Evolutionary conservation across 2,888 invertebrate genomes (phyloP).

Genomic region (Chaitophorus viminalis): DNA sequence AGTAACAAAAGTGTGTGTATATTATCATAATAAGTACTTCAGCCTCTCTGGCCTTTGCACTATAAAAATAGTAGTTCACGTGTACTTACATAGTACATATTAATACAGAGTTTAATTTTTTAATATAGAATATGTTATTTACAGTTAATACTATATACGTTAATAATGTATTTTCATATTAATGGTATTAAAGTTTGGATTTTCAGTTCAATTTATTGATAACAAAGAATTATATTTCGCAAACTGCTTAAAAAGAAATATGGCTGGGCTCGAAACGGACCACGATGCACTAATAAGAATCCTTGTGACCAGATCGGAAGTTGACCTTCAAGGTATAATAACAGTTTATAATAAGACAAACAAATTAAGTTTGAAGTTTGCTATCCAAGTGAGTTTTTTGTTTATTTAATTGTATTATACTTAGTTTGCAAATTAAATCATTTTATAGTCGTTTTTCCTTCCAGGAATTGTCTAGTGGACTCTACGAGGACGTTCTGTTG

Average conservation of each 20-base stretch:
- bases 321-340: constrained; percentile 92
- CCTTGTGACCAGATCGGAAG: constrained; percentile 88
- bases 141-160: too few species aligned
- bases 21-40: too few species aligned
- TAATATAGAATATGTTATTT: too few species aligned
- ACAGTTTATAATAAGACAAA: constrained; percentile 86
- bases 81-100: too few species aligned
- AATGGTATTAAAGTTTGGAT: not conserved
- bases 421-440: constrained; percentile 49
- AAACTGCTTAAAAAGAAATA: constrained; percentile 86
- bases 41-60: too few species aligned
- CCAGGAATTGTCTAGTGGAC: constrained; percentile 92
- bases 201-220: constrained; percentile 85
- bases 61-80: too few species aligned
- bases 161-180: too few species aligned
- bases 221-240: constrained; percentile 93
- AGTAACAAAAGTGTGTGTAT: too few species aligned
- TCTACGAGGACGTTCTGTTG: constrained; percentile 91
- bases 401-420: constrained; percentile 62
- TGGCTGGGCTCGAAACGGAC: constrained; percentile 91
- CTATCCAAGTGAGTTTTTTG: constrained; percentile 80
- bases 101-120: too few species aligned
- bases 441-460: constrained; percentile 67
- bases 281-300: constrained; percentile 93
- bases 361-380: constrained; percentile 83